phyloP scores from a whole-genome alignment of 2,113 vertebrate species.

The Cryptotis parvus region DNA sequence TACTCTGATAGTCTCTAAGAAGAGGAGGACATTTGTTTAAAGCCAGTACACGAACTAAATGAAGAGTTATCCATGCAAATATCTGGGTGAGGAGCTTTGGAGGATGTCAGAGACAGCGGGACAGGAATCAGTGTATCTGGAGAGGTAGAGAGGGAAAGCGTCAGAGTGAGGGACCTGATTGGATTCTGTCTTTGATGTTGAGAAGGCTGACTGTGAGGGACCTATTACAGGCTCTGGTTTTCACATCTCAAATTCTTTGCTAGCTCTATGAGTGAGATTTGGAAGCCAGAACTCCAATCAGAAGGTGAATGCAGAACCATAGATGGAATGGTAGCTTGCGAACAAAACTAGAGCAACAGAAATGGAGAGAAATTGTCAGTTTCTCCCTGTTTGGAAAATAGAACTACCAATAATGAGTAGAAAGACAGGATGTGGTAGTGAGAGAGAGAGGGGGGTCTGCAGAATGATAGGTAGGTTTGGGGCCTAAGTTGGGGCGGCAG shows the following conservation, averaged over 20 bases:
- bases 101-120: neutral
- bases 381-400: neutral
- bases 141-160: fast-evolving
- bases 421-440: neutral
- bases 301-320: neutral
- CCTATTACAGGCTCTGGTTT: no score
- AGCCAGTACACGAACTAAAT: neutral
- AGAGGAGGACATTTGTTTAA: neutral
- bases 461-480: neutral
- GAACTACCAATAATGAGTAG: neutral
- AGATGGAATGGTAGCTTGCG: neutral
- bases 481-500: no score
- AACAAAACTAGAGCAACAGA: neutral
- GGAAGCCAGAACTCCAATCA: neutral
- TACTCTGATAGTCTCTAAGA: neutral
- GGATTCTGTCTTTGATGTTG: neutral
- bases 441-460: neutral
- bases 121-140: neutral
- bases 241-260: neutral
- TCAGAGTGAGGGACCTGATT: neutral
- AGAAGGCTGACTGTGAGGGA: neutral
- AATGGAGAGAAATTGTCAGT: neutral
- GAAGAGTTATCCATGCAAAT: neutral
- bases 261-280: neutral
- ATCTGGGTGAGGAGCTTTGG: neutral